Evolutionary conservation across 2,888 invertebrate genomes (phyloP), one percentile per base, ranked within the genome.

Genomic region (Drosophila meridiana): DNA sequence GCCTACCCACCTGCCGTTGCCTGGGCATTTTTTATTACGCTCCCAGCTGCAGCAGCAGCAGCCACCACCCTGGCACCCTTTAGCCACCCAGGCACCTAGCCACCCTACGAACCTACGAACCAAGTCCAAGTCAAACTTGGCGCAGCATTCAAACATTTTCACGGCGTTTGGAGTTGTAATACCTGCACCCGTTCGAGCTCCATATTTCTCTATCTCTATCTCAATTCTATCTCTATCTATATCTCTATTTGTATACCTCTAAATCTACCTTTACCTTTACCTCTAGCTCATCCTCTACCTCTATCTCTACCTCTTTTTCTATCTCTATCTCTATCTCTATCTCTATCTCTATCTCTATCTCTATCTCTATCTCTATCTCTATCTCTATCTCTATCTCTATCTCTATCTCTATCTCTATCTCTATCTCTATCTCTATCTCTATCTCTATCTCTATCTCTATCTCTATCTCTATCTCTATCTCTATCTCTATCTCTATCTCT

Each of bases 1-100:
- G 56, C 34, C 73, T 43, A n/a, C n/a, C 30, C 50, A 11, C 42
- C 43, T 45, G 20, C 47, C 32, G 50, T 50, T 50, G 32, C 9
- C 50, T 55, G 43, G 69, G 62, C 69, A 63, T 80, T 86, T 82
- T 85, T 83, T 86, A 66, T 80, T 80, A 58, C 53, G 45, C 76
- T 64, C 56, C 50, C 53, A 45, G 60, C 62, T 67, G 38, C 56
- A 52, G 14, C 55, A 55, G n/a, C 32, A 32, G 8, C 40, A 73
- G 32, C 43, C 59, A 48, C 57, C 64, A 65, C 34, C 52, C 20
- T 61, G 53, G 40, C 47, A 13, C 55, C 53, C 4, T 45, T 20
- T 20, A 20, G 14, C 5, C 40, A 40, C 40, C 7, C 59, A 43
- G 40, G 38, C 53, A 61, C 26, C 53, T 40, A 42, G 20, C 36